These are phyloP conservation scores for Rhinichthys klamathensis DNA, from an alignment of 2,113 vertebrate genomes.

Conservation along the genomic window DNA sequence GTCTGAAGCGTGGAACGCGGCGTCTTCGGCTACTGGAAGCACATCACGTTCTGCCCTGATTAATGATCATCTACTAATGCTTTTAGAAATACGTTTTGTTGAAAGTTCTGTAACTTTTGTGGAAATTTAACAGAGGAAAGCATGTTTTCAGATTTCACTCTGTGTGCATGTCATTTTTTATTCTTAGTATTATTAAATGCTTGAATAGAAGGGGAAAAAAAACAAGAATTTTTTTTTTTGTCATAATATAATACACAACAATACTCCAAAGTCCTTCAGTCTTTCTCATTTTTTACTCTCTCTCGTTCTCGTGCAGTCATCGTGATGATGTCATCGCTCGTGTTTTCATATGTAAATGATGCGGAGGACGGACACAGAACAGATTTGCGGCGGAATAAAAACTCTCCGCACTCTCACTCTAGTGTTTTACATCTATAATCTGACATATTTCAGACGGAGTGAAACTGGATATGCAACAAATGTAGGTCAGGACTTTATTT, in stretches of 20 bases:
- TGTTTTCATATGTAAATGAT: neutral
- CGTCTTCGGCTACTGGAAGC: neutral
- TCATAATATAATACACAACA: no score
- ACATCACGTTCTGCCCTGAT: neutral
- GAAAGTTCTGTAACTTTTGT: neutral
- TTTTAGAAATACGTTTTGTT: neutral
- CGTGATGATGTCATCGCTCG: neutral
- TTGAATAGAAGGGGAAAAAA: no score
- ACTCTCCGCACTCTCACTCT: no score
- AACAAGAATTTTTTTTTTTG: no score
- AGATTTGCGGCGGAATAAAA: neutral
- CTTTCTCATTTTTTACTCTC: neutral
- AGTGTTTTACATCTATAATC: neutral
- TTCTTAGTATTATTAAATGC: neutral
- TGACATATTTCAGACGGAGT: neutral
- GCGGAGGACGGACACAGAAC: neutral
- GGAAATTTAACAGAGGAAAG: neutral
- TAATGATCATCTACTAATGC: no score
- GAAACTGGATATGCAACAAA: neutral
- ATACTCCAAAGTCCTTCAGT: no score
- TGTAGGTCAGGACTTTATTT: neutral
- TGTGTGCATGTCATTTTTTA: neutral
- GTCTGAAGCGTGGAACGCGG: neutral
- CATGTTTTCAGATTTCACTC: neutral
- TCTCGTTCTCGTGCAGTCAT: neutral